Evolutionary conservation across 2,888 invertebrate species (phyloP).

Genomic region (Drosophila sordidula): DNA sequence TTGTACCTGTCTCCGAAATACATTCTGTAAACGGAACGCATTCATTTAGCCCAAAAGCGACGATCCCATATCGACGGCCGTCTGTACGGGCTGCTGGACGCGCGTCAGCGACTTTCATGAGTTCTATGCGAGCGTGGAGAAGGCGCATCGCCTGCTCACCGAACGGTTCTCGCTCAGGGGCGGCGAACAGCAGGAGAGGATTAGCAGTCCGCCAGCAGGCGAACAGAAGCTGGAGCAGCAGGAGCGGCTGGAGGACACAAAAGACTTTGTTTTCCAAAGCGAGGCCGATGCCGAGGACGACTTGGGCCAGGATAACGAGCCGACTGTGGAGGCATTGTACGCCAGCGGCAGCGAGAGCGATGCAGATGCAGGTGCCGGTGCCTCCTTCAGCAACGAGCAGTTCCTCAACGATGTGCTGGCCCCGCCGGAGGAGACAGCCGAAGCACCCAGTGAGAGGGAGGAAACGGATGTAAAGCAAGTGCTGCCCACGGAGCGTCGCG

Average conservation of each 20-base stretch:
- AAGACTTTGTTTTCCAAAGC: conserved; percentile 16
- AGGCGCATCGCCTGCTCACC: conserved; percentile 79
- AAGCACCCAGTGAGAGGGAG: neutral
- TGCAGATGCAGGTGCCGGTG: conserved; percentile 32
- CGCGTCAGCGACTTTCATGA: conserved; percentile 76
- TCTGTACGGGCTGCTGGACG: conserved; percentile 82
- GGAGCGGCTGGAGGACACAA: conserved; percentile 5
- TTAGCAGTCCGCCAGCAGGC: neutral
- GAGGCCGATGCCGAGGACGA: conserved; percentile 11
- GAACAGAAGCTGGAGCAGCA: conserved; percentile 20
- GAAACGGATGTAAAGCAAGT: neutral
- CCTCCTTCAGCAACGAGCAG: conserved; percentile 65
- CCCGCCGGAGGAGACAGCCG: conserved; percentile 11
- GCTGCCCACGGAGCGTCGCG: conserved; percentile 42
- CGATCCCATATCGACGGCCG: conserved; percentile 80
- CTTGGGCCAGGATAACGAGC: conserved; percentile 10
- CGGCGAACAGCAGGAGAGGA: conserved; percentile 27
- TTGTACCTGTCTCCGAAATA: neutral
- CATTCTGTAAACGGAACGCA: conserved; percentile 2
- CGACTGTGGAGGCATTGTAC: conserved; percentile 15
- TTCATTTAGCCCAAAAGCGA: conserved; percentile 65
- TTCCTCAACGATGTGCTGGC: conserved; percentile 56
- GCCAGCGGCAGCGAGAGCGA: conserved; percentile 35
- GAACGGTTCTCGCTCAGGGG: conserved; percentile 73
- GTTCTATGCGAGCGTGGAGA: conserved; percentile 76